Percentiles rank a stretch among this genome's conserved stretches.
These are phyloP conservation scores for Apoderus coryli DNA, from an alignment of 2,888 invertebrate species.

Conservation along the genomic window DNA sequence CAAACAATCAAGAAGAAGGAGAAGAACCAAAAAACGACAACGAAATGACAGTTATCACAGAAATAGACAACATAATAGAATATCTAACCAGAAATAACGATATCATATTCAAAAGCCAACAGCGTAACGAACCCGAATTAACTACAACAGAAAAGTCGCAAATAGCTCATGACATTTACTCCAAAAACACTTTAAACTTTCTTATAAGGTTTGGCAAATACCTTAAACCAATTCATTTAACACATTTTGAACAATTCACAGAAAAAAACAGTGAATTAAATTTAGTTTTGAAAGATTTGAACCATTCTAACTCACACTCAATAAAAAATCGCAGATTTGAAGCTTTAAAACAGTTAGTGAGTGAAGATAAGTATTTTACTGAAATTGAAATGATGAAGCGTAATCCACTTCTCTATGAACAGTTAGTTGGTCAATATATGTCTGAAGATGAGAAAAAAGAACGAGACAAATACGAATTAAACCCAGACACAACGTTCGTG, in stretches of 20 bases:
- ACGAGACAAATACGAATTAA: constrained; percentile 44
- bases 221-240: constrained; percentile 51
- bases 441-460: constrained; percentile 58
- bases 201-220: constrained; percentile 62
- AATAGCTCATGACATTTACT: constrained; percentile 49
- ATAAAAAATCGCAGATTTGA: constrained; percentile 69
- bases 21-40: neutral
- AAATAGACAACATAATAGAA: constrained; percentile 43
- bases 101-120: constrained; percentile 69
- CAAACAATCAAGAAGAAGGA: too few species aligned
- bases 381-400: constrained; percentile 88
- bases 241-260: constrained; percentile 44
- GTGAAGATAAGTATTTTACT: constrained; percentile 66
- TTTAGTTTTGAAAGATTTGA: constrained; percentile 48
- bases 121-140: constrained; percentile 62
- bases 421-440: constrained; percentile 75
- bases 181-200: constrained; percentile 54
- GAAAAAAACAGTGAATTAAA: constrained; percentile 35
- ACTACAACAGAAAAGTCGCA: constrained; percentile 50
- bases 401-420: constrained; percentile 80
- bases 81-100: constrained; percentile 44
- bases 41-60: constrained; percentile 15
- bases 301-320: constrained; percentile 38
- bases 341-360: constrained; percentile 60
- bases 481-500: constrained; percentile 49